Evolutionary conservation across 2,888 invertebrate species (phyloP).

Genomic region (Philereme transversata): DNA sequence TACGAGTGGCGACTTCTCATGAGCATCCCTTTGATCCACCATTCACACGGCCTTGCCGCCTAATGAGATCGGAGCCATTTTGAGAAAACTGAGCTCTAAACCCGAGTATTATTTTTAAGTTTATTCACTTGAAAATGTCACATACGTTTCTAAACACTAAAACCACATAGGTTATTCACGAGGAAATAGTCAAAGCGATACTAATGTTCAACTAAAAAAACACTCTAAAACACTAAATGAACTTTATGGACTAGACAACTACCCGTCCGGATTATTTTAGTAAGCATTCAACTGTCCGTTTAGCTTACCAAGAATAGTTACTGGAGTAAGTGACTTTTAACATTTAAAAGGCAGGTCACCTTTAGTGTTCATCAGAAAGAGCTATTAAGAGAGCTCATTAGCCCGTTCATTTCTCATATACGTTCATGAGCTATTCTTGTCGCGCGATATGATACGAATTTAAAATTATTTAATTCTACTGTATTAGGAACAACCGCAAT

Average conservation of each 20-base stretch:
- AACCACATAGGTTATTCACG: too few relatives aligned
- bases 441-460: slow-evolving; percentile 36
- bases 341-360: slow-evolving; percentile 38
- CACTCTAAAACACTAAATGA: too few relatives aligned
- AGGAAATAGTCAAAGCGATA: too few relatives aligned
- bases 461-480: too few relatives aligned
- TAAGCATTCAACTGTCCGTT: background rate
- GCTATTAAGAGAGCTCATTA: slow-evolving; percentile 54
- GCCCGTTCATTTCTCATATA: slow-evolving; percentile 59
- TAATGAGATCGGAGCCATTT: slow-evolving; percentile 65
- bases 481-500: too few relatives aligned
- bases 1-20: slow-evolving; percentile 62
- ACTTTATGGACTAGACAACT: too few relatives aligned
- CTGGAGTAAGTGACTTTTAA: slow-evolving; percentile 30
- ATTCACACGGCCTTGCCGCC: slow-evolving; percentile 59
- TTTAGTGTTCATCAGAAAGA: slow-evolving; percentile 49
- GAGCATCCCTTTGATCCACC: slow-evolving; percentile 75
- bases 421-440: slow-evolving; percentile 55
- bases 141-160: too few relatives aligned
- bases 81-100: slow-evolving; percentile 40
- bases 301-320: slow-evolving; percentile 8
- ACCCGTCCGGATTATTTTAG: background rate
- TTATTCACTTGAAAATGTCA: too few relatives aligned
- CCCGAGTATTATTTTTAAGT: background rate
- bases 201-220: too few relatives aligned